Conservation (phyloP, 1,140 invertebrate species). For the Calosoma granatense region DNA sequence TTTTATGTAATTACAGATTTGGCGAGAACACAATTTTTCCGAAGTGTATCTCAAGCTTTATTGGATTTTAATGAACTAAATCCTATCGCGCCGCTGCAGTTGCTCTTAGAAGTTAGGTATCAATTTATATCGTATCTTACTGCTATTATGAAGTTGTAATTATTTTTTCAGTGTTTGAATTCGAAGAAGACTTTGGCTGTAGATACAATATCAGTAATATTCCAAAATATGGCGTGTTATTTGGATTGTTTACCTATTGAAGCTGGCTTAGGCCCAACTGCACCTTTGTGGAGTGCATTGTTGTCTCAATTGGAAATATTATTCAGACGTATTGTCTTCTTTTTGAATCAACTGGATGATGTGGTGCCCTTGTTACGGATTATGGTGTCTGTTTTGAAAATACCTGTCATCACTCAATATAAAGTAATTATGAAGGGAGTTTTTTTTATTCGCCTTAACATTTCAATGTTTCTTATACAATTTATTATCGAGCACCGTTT, state of each 20-base stretch:
- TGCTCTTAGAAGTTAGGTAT: slow-evolving; percentile 69
- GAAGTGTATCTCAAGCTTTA: slow-evolving; percentile 83
- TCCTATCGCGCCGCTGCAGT: slow-evolving; percentile 84
- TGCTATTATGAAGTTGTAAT: slow-evolving; percentile 13
- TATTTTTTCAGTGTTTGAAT: slow-evolving; percentile 60
- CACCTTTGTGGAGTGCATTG: slow-evolving; percentile 64
- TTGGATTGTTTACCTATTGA: slow-evolving; percentile 85
- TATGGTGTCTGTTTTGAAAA: slow-evolving; percentile 74
- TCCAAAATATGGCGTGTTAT: slow-evolving; percentile 87
- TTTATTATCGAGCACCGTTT: slow-evolving; percentile 1
- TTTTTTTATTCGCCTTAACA: too few species aligned
- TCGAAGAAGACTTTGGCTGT: slow-evolving; percentile 75
- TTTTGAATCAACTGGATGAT: slow-evolving; percentile 63
- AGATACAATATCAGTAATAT: slow-evolving; percentile 61
- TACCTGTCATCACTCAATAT: slow-evolving; percentile 68
- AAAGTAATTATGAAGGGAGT: slow-evolving; percentile 63
- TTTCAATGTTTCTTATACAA: neutral
- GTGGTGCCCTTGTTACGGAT: slow-evolving; percentile 70
- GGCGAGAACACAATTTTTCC: slow-evolving; percentile 73
- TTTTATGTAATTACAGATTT: slow-evolving; percentile 42
- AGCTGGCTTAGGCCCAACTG: slow-evolving; percentile 54
- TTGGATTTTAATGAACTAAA: slow-evolving; percentile 96
- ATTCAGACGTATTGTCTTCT: slow-evolving; percentile 67
- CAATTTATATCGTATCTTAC: neutral
- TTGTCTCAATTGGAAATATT: slow-evolving; percentile 75